These are phyloP conservation scores for Serripes groenlandicus DNA, from an alignment of 2,888 invertebrate species.

Conservation along the genomic window DNA sequence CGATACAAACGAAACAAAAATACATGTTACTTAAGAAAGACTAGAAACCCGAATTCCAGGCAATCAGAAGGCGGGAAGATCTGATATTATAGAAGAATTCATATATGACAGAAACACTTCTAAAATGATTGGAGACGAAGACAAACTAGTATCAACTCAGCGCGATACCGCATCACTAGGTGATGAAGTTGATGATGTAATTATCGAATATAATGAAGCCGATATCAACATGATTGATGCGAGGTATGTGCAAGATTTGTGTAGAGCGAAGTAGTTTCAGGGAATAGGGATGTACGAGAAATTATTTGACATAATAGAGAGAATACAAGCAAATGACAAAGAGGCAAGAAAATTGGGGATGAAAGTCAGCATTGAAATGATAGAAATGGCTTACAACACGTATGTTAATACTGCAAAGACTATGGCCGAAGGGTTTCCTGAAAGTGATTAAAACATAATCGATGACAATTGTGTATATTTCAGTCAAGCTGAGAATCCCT, in stretches of 20 bases:
- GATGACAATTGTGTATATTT: not conserved
- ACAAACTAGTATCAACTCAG: too few species aligned
- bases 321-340: not conserved
- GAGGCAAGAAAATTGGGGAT: not conserved
- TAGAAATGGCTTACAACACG: not conserved
- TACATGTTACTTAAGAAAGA: too few species aligned
- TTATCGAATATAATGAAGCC: slow-evolving; percentile 6
- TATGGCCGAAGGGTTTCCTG: not conserved
- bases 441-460: not conserved
- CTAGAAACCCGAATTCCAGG: too few species aligned
- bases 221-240: slow-evolving; percentile 5
- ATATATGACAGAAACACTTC: too few species aligned
- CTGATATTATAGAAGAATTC: too few species aligned
- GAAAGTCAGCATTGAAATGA: not conserved
- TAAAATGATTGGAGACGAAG: too few species aligned
- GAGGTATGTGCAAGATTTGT: not conserved
- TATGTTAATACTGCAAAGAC: not conserved
- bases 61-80: too few species aligned
- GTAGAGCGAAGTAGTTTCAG: not conserved
- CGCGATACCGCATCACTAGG: too few species aligned
- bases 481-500: not conserved
- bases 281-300: not conserved
- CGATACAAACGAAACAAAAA: too few species aligned
- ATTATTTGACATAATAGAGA: not conserved
- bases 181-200: slow-evolving; percentile 2